Base-by-base conservation (phyloP, 2,888 invertebrate species). In the Craniophora ligustri region DNA sequence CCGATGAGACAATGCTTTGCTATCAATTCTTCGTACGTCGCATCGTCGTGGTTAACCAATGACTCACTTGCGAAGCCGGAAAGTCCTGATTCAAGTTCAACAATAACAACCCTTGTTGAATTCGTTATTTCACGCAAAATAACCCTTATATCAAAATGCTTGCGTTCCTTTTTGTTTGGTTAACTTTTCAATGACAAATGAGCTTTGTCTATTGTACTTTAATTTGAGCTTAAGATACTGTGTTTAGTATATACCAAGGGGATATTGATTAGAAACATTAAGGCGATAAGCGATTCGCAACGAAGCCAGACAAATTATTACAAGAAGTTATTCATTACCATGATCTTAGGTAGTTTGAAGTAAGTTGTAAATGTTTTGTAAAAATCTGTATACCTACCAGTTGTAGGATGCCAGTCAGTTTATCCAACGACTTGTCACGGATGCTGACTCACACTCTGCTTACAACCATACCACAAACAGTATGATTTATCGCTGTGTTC, bases 21-120 rank as follows among this genome's bases (percentile, higher is more conserved):
- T 13, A 45, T 36, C n/a, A 2, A 35, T 35, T 34, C 21, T 8
- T 15, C 14, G 15, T 32, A 45, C 30, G 18, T 28, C 14, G 28
- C n/a, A n/a, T n/a, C n/a, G n/a, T n/a, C n/a, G n/a, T 44, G 13
- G 32, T 50, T 44, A 13, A 6, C 11, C 31, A 35, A 16, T 70
- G 67, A 72, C 49, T 69, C 70, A 65, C 28, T 19, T 28, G 15
- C 38, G 16, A 11, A 68, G 53, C 40, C 42, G 73, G 73, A 46
- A 73, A 73, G 35, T 55, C 70, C 70, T 54, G 55, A 50, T 56
- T 53, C 32, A 50, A 53, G 26, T 46, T 50, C 23, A 53, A 46
- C 32, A 47, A 38, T 15, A 11, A 18, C 30, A 35, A 16, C 32
- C 31, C 30, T 45, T 30, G 5, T 31, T 14, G 21, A 28, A 14